phyloP scores from a whole-genome alignment of 2,888 invertebrate genomes.

The Plebejus argus region DNA sequence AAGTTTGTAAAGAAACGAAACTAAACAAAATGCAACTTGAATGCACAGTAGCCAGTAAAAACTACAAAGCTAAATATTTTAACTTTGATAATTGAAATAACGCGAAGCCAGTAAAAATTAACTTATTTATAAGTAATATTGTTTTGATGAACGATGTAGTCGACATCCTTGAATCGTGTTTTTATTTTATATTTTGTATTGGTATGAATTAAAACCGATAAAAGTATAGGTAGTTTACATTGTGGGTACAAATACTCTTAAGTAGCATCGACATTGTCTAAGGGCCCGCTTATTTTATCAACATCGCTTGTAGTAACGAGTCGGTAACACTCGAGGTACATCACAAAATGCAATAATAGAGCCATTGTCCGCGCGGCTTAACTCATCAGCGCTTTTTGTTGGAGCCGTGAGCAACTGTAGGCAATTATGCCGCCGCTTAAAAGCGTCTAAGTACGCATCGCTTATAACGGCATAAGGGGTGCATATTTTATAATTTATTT shows the following conservation, averaged over 20 bases:
- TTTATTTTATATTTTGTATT: too few species aligned
- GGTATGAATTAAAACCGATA: too few species aligned
- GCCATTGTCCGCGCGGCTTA: slow-evolving; percentile 9
- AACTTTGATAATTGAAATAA: too few species aligned
- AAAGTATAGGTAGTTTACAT: too few species aligned
- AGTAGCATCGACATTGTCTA: not conserved
- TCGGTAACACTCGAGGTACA: not conserved
- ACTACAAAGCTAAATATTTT: too few species aligned
- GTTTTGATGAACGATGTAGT: too few species aligned
- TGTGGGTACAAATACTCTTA: not conserved
- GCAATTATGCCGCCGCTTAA: not conserved
- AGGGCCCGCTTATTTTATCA: not conserved
- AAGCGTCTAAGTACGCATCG: not conserved
- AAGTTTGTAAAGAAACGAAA: too few species aligned
- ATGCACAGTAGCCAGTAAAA: too few species aligned
- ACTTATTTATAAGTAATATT: too few species aligned
- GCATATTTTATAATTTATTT: not conserved
- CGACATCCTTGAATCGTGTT: too few species aligned
- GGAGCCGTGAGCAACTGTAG: not conserved
- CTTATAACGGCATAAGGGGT: slow-evolving; percentile 9
- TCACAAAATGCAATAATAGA: slow-evolving; percentile 7
- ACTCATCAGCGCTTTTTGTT: slow-evolving; percentile 20
- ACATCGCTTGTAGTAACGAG: not conserved
- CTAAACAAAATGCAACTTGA: too few species aligned
- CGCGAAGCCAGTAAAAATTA: too few species aligned